Percentiles rank a stretch among this genome's conserved stretches.
phyloP scores from a whole-genome alignment of 2,888 invertebrate genomes.

The Coelopa pilipes region DNA sequence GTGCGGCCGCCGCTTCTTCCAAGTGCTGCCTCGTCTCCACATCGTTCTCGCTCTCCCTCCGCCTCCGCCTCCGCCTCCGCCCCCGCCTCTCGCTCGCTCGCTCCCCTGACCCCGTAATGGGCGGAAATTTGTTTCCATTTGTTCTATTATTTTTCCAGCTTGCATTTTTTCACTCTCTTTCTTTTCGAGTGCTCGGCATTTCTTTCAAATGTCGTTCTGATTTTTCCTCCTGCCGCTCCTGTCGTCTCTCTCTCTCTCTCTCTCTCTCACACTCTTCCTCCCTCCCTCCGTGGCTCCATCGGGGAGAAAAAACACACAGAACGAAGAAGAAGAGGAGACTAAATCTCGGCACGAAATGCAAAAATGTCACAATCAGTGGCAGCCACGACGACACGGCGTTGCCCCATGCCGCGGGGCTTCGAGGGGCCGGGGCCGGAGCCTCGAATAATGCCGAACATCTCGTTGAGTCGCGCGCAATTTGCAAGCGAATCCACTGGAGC shows the following conservation, averaged over 20 bases:
- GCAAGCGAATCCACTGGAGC: conserved; percentile 23
- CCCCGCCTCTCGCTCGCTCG: background rate
- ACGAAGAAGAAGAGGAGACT: too few species aligned
- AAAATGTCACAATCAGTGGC: background rate
- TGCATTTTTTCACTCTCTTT: too few species aligned
- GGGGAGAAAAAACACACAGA: too few species aligned
- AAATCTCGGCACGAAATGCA: background rate
- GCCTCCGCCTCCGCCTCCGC: too few species aligned
- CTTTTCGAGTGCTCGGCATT: too few species aligned
- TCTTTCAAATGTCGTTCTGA: too few species aligned
- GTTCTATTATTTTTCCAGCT: too few species aligned
- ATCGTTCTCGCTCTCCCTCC: too few species aligned
- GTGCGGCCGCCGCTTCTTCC: background rate
- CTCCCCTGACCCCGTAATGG: background rate
- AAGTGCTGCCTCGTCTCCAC: background rate
- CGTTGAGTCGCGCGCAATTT: conserved; percentile 21
- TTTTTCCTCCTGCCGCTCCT: too few species aligned
- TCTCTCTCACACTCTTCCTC: too few species aligned
- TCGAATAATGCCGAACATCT: conserved; percentile 13
- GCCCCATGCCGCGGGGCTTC: background rate
- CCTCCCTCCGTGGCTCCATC: too few species aligned
- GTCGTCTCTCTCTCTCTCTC: too few species aligned
- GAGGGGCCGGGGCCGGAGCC: background rate
- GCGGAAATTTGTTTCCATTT: background rate
- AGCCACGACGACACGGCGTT: background rate